Conservation (phyloP, 2,797 vertebrate genomes). For the Myotis pilosus region DNA sequence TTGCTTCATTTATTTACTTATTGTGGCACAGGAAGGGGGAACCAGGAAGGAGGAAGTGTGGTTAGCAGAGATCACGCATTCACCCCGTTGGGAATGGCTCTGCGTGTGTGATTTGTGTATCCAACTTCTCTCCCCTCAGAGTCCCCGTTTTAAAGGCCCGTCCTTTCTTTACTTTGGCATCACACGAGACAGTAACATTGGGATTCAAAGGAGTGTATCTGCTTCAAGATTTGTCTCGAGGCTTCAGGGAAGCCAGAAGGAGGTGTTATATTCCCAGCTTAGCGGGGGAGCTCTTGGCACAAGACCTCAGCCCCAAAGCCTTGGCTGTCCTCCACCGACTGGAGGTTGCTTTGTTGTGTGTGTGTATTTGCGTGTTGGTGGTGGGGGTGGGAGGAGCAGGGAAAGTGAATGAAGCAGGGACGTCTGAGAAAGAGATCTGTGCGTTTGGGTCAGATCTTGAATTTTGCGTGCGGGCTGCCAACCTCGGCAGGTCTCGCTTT, state of each 20-base stretch:
- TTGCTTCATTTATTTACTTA: conserved; percentile 63
- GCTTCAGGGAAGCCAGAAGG: conserved; percentile 52
- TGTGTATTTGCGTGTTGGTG: background rate
- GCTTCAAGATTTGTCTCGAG: conserved; percentile 71
- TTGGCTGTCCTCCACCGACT: conserved; percentile 54
- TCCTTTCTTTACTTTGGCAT: conserved; percentile 73
- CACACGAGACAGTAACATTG: conserved; percentile 49
- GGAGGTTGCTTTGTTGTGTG: conserved; percentile 60
- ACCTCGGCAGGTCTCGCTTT: background rate
- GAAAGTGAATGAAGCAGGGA: background rate
- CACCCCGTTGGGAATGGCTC: conserved; percentile 24
- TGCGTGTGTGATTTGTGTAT: conserved; percentile 56
- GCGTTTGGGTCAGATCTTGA: background rate
- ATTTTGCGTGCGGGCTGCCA: background rate
- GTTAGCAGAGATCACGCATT: conserved; percentile 41
- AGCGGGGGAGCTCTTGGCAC: conserved; percentile 30
- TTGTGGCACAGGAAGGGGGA: conserved; percentile 37
- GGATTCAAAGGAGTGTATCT: conserved; percentile 72
- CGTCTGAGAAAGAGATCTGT: background rate
- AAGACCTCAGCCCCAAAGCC: conserved; percentile 53
- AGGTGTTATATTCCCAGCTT: conserved; percentile 63
- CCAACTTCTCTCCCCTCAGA: conserved; percentile 55
- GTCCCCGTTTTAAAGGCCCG: conserved; percentile 35
- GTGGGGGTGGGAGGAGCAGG: background rate
- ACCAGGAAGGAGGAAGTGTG: conserved; percentile 45